Evolutionary conservation across 2,888 invertebrate genomes (phyloP).

Genomic region (Amorpha juglandis): DNA sequence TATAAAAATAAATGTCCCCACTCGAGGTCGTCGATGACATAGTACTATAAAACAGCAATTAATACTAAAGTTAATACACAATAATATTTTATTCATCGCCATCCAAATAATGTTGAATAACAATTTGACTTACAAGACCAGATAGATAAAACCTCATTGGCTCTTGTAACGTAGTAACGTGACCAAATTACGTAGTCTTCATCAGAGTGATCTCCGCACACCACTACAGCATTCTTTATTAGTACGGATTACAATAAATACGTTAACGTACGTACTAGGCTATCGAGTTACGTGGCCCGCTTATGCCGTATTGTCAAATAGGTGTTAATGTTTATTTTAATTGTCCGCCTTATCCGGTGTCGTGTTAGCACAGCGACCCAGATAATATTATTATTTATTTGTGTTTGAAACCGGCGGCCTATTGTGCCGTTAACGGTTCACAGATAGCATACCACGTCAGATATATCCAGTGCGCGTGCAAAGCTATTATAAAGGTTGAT

Average conservation of each 20-base stretch:
- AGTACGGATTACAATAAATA: conserved; percentile 55
- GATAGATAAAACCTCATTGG: conserved; percentile 61
- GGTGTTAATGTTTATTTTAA: conserved; percentile 68
- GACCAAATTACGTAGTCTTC: conserved; percentile 61
- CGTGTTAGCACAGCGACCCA: conserved; percentile 71
- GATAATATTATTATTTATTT: conserved; percentile 65
- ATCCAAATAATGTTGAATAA: conserved; percentile 58
- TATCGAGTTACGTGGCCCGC: conserved; percentile 51
- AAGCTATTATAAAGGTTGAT: conserved; percentile 29
- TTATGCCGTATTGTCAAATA: conserved; percentile 55
- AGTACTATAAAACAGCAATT: not conserved
- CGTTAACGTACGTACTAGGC: conserved; percentile 46
- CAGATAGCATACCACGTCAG: conserved; percentile 53
- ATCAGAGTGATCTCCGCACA: conserved; percentile 45
- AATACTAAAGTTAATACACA: conserved; percentile 5
- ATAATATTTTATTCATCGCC: conserved; percentile 25
- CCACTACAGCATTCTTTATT: conserved; percentile 56
- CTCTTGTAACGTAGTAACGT: conserved; percentile 57
- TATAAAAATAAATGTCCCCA: conserved; percentile 10
- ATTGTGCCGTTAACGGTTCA: conserved; percentile 76
- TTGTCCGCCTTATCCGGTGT: conserved; percentile 72
- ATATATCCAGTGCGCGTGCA: conserved; percentile 25
- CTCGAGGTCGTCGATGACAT: conserved; percentile 11
- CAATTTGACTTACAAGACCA: conserved; percentile 62
- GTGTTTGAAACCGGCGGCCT: conserved; percentile 59